phyloP scores from a whole-genome alignment of 2,888 invertebrate species.

The Lamproptera curius region DNA sequence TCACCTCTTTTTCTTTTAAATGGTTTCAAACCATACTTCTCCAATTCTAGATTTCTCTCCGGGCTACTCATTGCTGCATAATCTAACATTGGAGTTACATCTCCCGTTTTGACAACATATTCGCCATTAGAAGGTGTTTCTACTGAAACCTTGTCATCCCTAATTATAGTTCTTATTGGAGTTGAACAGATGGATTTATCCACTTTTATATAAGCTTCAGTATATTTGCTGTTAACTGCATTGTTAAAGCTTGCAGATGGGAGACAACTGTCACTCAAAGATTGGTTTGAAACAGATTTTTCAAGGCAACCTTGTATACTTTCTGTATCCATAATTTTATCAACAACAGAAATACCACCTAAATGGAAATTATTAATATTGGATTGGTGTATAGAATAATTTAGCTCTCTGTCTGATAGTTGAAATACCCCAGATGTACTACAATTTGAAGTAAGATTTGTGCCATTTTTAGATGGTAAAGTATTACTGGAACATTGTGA shows the following conservation, averaged over 20 bases:
- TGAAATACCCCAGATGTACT: constrained; percentile 49
- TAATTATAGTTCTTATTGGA: constrained; percentile 14
- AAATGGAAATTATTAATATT: constrained; percentile 41
- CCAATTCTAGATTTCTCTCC: constrained; percentile 74
- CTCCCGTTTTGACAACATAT: constrained; percentile 72
- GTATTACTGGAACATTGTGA: neutral
- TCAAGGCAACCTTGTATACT: neutral
- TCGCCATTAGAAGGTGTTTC: constrained; percentile 59
- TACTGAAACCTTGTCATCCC: constrained; percentile 22
- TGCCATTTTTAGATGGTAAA: constrained; percentile 20
- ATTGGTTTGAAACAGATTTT: constrained; percentile 20
- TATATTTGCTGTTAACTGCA: neutral
- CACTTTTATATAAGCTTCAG: constrained; percentile 8
- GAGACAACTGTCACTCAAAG: constrained; percentile 34
- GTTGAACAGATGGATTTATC: constrained; percentile 8
- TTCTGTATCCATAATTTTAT: constrained; percentile 8
- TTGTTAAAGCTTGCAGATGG: constrained; percentile 35
- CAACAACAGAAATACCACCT: constrained; percentile 34
- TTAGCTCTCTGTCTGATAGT: constrained; percentile 80
- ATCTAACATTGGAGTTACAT: constrained; percentile 78
- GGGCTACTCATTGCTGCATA: constrained; percentile 78
- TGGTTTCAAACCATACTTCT: constrained; percentile 82
- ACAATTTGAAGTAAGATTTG: constrained; percentile 27
- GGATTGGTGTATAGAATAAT: constrained; percentile 76
- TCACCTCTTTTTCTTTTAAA: constrained; percentile 80